phyloP scores from a whole-genome alignment of 2,888 invertebrate genomes.

The Dryocosmus kuriphilus region DNA sequence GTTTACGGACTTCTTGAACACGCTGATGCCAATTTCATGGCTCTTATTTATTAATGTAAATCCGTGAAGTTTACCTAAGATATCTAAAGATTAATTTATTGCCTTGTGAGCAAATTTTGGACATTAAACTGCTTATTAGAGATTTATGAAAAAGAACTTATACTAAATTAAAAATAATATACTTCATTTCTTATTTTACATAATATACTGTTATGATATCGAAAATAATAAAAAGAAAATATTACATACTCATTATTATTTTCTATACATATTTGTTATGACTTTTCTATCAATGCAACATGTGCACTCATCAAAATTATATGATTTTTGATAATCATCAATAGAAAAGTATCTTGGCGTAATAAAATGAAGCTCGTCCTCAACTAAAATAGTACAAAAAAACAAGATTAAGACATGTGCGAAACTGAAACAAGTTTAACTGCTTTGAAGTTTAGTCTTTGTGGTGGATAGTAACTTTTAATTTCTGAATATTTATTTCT shows the following conservation, averaged over 20 bases:
- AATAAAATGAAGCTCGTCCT: neutral
- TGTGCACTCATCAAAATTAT: neutral
- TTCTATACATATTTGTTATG: neutral
- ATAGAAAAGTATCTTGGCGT: neutral
- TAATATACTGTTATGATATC: neutral
- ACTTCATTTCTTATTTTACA: neutral
- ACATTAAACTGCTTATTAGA: neutral
- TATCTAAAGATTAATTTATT: neutral
- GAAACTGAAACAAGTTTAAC: neutral
- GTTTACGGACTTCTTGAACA: slow-evolving; percentile 21
- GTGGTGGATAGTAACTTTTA: neutral
- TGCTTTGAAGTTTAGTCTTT: neutral
- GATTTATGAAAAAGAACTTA: neutral
- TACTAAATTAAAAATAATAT: neutral
- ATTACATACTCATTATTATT: neutral
- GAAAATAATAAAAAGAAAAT: slow-evolving; percentile 19
- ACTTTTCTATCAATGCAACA: neutral
- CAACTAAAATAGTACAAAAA: neutral
- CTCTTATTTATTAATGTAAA: neutral
- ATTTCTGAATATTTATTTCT: neutral
- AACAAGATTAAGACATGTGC: neutral
- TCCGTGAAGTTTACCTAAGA: neutral
- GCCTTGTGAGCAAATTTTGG: neutral
- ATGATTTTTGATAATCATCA: neutral
- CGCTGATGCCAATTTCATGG: slow-evolving; percentile 20